Percentiles rank a stretch among this genome's conserved stretches.
These are phyloP conservation scores for Gastrophryne carolinensis DNA, from an alignment of 2,797 vertebrate species.

Conservation along the genomic window DNA sequence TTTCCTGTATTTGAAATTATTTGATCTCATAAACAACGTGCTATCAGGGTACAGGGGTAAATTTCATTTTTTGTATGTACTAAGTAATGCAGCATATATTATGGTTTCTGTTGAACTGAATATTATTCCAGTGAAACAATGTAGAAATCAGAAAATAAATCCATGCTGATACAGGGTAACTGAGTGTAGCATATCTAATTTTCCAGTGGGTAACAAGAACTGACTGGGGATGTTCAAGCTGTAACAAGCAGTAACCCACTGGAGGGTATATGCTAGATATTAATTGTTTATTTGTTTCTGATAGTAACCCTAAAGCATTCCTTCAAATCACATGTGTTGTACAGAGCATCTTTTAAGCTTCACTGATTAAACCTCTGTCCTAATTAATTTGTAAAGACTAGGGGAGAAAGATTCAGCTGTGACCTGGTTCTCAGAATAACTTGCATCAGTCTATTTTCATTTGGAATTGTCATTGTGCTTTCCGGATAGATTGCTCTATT, in stretches of 20 bases:
- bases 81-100: too few species aligned
- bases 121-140: neutral
- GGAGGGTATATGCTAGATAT: conserved; percentile 69
- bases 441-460: conserved; percentile 46
- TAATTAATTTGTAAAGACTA: conserved; percentile 52
- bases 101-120: too few species aligned
- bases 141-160: neutral
- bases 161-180: neutral
- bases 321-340: conserved; percentile 60
- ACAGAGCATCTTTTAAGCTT: conserved; percentile 46
- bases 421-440: conserved; percentile 52
- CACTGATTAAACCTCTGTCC: conserved; percentile 51
- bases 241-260: conserved; percentile 62
- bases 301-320: conserved; percentile 61
- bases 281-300: conserved; percentile 70
- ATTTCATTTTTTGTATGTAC: too few species aligned
- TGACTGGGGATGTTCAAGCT: conserved; percentile 62
- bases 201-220: conserved; percentile 19
- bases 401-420: conserved; percentile 45
- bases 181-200: conserved; percentile 32
- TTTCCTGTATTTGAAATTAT: too few species aligned
- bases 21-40: too few species aligned
- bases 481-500: conserved; percentile 27
- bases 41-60: too few species aligned
- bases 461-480: conserved; percentile 41